phyloP scores from a whole-genome alignment of 2,797 vertebrate genomes.

The Erethizon dorsatum region DNA sequence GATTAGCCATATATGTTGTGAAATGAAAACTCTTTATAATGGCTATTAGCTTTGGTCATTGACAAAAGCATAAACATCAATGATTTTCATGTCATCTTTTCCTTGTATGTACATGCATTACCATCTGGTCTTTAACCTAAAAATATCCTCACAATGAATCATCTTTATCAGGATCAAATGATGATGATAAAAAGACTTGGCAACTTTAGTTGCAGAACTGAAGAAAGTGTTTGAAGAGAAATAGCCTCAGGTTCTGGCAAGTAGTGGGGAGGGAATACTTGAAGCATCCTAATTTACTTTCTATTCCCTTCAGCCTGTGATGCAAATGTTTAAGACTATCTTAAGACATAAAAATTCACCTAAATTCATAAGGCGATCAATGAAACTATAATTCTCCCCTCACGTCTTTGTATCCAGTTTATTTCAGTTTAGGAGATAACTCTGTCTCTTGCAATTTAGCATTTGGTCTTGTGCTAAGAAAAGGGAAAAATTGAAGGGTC shows the following conservation, averaged over 20 bases:
- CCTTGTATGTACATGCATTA: not conserved
- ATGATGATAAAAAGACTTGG: not conserved
- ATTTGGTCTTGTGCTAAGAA: not conserved
- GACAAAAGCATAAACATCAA: not conserved
- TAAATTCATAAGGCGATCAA: not conserved
- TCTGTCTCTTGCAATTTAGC: not conserved
- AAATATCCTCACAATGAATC: not conserved
- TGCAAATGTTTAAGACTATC: not conserved
- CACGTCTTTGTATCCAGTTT: not conserved
- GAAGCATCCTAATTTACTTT: not conserved
- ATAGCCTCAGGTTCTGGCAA: not conserved
- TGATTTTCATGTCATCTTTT: not conserved
- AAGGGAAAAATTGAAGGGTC: not conserved
- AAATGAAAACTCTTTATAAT: not conserved
- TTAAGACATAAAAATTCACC: not conserved
- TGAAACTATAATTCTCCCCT: not conserved
- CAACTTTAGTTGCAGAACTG: not conserved
- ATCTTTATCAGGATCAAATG: not conserved
- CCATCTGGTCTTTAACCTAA: not conserved
- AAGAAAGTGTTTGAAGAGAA: not conserved
- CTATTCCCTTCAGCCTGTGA: not conserved
- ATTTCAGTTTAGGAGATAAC: slow-evolving; percentile 1
- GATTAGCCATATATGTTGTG: not conserved
- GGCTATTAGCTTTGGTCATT: not conserved
- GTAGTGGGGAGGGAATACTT: not conserved